Evolutionary conservation across 2,888 invertebrate species (phyloP).

Genomic region (Petrolisthes cinctipes): DNA sequence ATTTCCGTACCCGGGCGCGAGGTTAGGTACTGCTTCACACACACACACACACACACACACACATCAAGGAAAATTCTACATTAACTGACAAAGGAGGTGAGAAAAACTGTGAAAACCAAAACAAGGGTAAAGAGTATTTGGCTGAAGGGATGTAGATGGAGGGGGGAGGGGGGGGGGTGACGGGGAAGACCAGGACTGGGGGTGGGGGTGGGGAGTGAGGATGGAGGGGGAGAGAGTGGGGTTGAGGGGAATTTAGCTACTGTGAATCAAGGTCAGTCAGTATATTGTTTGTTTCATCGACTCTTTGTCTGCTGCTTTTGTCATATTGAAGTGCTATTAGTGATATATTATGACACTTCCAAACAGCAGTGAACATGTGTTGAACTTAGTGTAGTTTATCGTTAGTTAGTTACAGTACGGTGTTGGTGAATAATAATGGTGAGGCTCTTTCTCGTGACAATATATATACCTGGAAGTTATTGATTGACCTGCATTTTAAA

Average conservation of each 20-base stretch:
- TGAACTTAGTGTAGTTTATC: no score
- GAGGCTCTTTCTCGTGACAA: neutral
- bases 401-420: neutral
- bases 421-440: neutral
- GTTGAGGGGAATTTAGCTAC: neutral
- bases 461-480: neutral
- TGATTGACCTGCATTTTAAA: neutral
- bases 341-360: neutral
- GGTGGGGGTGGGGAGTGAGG: neutral
- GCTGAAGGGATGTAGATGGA: neutral
- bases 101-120: no score
- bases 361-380: no score
- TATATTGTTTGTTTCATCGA: neutral
- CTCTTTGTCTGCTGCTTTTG: neutral
- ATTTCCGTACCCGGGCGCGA: no score
- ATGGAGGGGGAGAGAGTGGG: neutral
- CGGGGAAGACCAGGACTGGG: neutral
- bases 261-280: neutral
- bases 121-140: neutral
- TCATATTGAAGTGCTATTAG: neutral
- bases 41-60: no score
- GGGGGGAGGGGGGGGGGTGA: neutral
- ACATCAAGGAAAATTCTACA: no score
- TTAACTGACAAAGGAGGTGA: no score
- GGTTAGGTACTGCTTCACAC: no score